phyloP scores from a whole-genome alignment of 2,113 vertebrate species.

The Myanophis thanlyinensis region DNA sequence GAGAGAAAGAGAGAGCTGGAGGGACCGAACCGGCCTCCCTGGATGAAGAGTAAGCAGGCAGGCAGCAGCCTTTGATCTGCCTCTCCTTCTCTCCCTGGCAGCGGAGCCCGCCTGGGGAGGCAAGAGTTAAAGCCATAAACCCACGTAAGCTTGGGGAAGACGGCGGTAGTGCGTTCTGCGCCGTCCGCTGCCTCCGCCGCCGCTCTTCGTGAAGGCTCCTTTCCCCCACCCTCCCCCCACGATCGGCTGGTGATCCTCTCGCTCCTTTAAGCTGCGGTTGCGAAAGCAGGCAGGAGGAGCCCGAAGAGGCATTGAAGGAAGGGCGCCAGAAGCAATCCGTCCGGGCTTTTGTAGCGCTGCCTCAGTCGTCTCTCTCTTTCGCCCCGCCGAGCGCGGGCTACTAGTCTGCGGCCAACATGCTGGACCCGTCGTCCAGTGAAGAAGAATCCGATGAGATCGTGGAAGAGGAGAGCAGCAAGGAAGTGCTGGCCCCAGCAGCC shows the following conservation, averaged over 20 bases:
- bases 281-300: background rate
- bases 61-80: background rate
- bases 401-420: constrained; percentile 69
- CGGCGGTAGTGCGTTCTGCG: constrained; percentile 70
- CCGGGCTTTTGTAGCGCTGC: background rate
- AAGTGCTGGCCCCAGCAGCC: constrained; percentile 77
- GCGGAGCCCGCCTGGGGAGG: constrained; percentile 62
- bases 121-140: constrained; percentile 75
- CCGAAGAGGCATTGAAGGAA: background rate
- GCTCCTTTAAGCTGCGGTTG: background rate
- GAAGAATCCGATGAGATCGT: constrained; percentile 88
- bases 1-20: background rate
- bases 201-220: constrained; percentile 37
- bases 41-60: background rate
- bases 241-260: background rate
- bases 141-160: constrained; percentile 56
- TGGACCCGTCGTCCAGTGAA: constrained; percentile 94
- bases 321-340: background rate
- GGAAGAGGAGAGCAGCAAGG: constrained; percentile 83
- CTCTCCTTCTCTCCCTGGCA: background rate
- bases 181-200: constrained; percentile 62
- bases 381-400: background rate
- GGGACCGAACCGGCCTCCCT: background rate
- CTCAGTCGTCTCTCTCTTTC: background rate
- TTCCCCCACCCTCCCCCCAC: background rate